These are phyloP conservation scores for Polylopha cassiicola DNA, from an alignment of 2,888 invertebrate genomes.

Conservation along the genomic window DNA sequence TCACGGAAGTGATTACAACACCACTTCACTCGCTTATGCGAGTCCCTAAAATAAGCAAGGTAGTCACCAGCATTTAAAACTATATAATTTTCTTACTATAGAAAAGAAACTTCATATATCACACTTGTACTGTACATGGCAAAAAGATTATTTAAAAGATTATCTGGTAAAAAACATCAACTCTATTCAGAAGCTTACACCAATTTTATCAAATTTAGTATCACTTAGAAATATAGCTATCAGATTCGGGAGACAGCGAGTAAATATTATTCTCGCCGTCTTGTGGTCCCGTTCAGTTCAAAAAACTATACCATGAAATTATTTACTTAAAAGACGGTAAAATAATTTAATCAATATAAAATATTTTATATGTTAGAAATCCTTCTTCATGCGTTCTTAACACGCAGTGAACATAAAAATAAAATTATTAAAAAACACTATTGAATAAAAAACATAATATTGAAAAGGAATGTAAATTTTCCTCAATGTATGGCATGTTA, in stretches of 20 bases:
- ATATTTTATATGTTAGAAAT: constrained; percentile 1
- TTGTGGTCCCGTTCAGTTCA: constrained; percentile 18
- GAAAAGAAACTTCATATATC: constrained; percentile 42
- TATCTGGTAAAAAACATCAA: constrained; percentile 17
- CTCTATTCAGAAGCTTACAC: constrained; percentile 5
- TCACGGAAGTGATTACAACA: constrained; percentile 68
- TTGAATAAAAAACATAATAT: constrained; percentile 18
- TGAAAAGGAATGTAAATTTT: constrained; percentile 32
- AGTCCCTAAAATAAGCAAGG: constrained; percentile 42
- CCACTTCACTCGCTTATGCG: constrained; percentile 50
- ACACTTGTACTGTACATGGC: constrained; percentile 70
- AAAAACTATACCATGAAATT: constrained; percentile 7
- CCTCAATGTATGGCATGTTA: constrained; percentile 12
- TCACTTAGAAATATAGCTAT: constrained; percentile 25
- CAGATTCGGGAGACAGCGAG: constrained; percentile 23
- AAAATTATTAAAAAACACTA: constrained; percentile 13
- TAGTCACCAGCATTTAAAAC: constrained; percentile 34
- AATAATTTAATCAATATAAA: neutral
- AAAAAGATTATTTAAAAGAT: constrained; percentile 36
- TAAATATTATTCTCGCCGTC: constrained; percentile 7
- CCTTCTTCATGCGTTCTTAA: neutral
- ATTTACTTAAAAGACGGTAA: neutral
- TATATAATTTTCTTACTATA: constrained; percentile 34
- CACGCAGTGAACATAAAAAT: constrained; percentile 8
- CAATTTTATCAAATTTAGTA: constrained; percentile 3